Base-by-base conservation (phyloP, 2,797 vertebrate species). In the Melanotaenia maccullochi region DNA sequence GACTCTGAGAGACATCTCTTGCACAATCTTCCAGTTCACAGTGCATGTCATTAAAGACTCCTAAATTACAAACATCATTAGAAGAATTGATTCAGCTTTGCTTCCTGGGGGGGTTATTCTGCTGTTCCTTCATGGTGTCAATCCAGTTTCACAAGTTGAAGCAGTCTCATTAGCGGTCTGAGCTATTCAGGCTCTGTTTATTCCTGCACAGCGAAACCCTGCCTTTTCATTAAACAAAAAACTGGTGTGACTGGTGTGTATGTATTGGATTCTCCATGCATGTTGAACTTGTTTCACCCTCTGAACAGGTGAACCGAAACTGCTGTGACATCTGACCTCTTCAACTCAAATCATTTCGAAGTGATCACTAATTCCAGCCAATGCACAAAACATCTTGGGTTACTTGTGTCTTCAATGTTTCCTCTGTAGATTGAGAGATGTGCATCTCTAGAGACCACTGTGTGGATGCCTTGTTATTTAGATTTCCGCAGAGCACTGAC, bases 11-110 rank as follows among this genome's bases (percentile, higher is more conserved):
- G 77, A 73, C 69, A 68, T 90, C 86, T 88, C 84, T 60, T 73
- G 89, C 85, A 70, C 87, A 90, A 90, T 93, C 91, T 92, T 90
- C 85, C 82, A 86, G 89, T 89, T 89, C 81, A 90, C 88, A 78
- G 87, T 89, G 90, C 90, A 86, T 87, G 90, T 94, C 92, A 94
- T 94, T 93, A 93, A 42, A 54, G 84, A 85, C 85, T 80, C 76
- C 90, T 92, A 87, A 92, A 93, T 93, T 93, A 92, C 91, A 92
- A 93, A 93, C 92, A 93, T 93, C 90, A 92, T 93, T 92, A 93
- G 83, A 80, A 85, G 89, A 91, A 93, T 89, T 92, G 92, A 93
- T 93, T 93, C 89, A 82, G 81, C 87, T 88, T 88, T 83, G 82
- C 89, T 87, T 90, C 91, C 90, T 86, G 79, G 78, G 28, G 76